These are phyloP conservation scores for Loripinus fragilis DNA, from an alignment of 2,888 invertebrate genomes.

Conservation along the genomic window DNA sequence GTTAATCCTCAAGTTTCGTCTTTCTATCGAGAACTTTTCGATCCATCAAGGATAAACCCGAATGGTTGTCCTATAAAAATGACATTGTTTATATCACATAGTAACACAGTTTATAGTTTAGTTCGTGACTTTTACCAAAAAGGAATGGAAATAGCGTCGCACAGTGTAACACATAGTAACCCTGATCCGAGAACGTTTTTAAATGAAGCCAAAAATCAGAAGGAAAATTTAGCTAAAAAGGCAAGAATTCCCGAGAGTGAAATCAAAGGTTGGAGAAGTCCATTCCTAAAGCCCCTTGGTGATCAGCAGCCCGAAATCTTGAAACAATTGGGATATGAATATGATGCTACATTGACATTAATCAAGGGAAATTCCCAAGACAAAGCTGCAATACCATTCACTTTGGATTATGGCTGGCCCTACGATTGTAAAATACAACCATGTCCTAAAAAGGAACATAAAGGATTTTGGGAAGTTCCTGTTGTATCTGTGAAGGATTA, in stretches of 20 bases:
- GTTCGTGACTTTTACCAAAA: slow-evolving; percentile 74
- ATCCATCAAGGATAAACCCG: slow-evolving; percentile 85
- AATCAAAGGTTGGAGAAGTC: slow-evolving; percentile 76
- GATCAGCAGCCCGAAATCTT: slow-evolving; percentile 66
- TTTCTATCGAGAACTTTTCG: slow-evolving; percentile 67
- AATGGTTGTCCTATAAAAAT: slow-evolving; percentile 91
- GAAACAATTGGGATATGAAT: slow-evolving; percentile 67
- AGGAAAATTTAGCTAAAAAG: slow-evolving; percentile 83
- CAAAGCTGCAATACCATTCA: slow-evolving; percentile 88
- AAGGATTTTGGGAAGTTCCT: slow-evolving; percentile 88
- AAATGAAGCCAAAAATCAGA: slow-evolving; percentile 71
- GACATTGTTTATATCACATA: slow-evolving; percentile 99
- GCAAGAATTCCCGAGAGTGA: slow-evolving; percentile 70
- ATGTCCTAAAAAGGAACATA: slow-evolving; percentile 77
- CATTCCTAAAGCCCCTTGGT: slow-evolving; percentile 76
- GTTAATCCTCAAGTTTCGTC: slow-evolving; percentile 70
- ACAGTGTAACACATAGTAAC: slow-evolving; percentile 74
- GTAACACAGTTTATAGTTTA: slow-evolving; percentile 99
- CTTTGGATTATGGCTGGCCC: slow-evolving; percentile 88
- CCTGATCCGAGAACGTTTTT: slow-evolving; percentile 61
- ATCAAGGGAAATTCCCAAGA: slow-evolving; percentile 47
- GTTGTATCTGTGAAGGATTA: slow-evolving; percentile 84
- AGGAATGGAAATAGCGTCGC: slow-evolving; percentile 75
- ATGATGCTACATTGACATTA: slow-evolving; percentile 77
- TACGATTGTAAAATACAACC: slow-evolving; percentile 77